Conservation (phyloP, 2,797 vertebrate species). For the Scyliorhinus canicula region DNA sequence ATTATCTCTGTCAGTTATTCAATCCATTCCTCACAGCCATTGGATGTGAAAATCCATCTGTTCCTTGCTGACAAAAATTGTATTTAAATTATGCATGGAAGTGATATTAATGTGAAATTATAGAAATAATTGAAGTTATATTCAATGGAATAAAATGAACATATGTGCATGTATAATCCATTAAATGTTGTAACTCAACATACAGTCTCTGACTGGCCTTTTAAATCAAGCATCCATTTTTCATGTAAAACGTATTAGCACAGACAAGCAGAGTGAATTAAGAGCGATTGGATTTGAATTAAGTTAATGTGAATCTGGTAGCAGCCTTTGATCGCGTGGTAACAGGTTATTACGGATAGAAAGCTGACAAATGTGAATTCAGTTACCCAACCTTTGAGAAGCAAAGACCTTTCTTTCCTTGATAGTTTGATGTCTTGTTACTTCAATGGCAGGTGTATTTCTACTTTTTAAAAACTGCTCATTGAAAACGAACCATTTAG, state of each 20-base stretch:
- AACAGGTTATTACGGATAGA: neutral
- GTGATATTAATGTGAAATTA: constrained; percentile 13
- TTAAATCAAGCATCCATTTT: constrained; percentile 35
- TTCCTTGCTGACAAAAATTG: neutral
- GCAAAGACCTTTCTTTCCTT: neutral
- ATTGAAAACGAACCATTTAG: neutral
- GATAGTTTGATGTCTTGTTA: neutral
- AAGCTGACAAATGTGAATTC: neutral
- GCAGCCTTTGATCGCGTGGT: neutral
- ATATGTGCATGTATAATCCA: constrained; percentile 16
- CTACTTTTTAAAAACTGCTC: neutral
- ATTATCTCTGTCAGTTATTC: neutral
- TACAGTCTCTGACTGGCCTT: neutral
- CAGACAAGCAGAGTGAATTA: constrained; percentile 29
- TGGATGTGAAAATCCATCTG: neutral
- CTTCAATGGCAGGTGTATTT: neutral
- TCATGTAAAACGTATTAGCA: constrained; percentile 35
- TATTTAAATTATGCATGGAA: constrained; percentile 6
- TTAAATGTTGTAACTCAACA: constrained; percentile 24
- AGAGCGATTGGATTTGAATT: constrained; percentile 36
- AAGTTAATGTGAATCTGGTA: constrained; percentile 24
- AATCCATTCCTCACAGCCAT: neutral
- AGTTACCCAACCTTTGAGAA: neutral
- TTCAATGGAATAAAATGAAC: constrained; percentile 22
- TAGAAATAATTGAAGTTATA: constrained; percentile 26